Percentiles rank a stretch among this genome's conserved stretches.
These are phyloP conservation scores for Myiagra hebetior DNA, from an alignment of 2,113 vertebrate species.

Conservation along the genomic window DNA sequence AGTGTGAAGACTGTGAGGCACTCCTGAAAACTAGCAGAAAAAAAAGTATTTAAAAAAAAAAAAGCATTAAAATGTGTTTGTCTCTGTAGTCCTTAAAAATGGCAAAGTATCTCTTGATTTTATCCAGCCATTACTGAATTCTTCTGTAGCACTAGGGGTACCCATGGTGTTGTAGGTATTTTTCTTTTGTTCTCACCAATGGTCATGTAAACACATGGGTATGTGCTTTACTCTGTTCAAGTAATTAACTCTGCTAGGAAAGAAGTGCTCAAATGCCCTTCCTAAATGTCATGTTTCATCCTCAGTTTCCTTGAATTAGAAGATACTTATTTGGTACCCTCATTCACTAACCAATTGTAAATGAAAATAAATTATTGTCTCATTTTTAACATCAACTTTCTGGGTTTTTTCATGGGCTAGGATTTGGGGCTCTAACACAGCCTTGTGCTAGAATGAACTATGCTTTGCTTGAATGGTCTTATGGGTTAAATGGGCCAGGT, in stretches of 20 bases:
- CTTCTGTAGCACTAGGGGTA: neutral
- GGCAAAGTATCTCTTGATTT: neutral
- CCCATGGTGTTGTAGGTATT: neutral
- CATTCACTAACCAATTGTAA: neutral
- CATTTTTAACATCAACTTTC: neutral
- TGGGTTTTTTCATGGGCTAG: neutral
- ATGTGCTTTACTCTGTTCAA: neutral
- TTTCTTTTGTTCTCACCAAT: neutral
- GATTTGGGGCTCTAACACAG: neutral
- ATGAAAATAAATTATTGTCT: neutral
- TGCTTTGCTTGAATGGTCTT: neutral
- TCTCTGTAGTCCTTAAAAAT: neutral
- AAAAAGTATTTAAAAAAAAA: neutral
- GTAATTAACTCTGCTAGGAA: neutral
- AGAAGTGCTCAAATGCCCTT: neutral
- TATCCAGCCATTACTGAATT: neutral
- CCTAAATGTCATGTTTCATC: neutral
- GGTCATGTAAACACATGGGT: neutral
- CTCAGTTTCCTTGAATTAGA: neutral
- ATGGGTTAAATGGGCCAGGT: neutral
- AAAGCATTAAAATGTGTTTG: neutral
- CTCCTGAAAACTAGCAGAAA: neutral
- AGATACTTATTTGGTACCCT: neutral
- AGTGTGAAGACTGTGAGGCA: neutral
- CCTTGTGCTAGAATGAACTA: neutral